Conservation (phyloP, 2,113 vertebrate species). For the Podarcis muralis region DNA sequence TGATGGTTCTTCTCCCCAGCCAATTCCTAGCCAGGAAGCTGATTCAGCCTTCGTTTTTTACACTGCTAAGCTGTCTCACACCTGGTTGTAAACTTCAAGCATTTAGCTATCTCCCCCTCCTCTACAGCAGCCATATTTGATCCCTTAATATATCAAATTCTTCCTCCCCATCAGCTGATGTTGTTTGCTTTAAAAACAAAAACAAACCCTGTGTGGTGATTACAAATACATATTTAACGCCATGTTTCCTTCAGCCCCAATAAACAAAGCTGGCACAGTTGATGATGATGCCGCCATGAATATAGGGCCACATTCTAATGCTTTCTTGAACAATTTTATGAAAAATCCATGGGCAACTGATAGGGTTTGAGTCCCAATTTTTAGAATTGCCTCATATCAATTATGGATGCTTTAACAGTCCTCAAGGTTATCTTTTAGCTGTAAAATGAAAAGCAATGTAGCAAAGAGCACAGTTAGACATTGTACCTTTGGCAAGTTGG, state of each 20-base stretch:
- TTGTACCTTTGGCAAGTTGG: background rate
- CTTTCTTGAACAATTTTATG: background rate
- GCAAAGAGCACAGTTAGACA: background rate
- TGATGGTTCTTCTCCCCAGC: too few species aligned
- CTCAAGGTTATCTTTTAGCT: background rate
- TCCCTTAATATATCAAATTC: too few species aligned
- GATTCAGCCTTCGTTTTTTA: too few species aligned
- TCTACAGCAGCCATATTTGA: too few species aligned
- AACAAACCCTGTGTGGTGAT: background rate
- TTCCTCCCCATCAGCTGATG: background rate
- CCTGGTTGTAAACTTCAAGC: too few species aligned
- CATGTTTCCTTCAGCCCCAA: background rate
- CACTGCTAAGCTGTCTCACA: too few species aligned
- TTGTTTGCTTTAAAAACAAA: background rate
- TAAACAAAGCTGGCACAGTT: background rate
- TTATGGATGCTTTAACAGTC: background rate
- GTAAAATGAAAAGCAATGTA: slow-evolving; percentile 5
- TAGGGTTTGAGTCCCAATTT: slow-evolving; percentile 9
- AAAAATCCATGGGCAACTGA: background rate
- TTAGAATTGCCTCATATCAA: background rate
- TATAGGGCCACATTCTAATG: background rate
- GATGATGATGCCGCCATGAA: background rate
- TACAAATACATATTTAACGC: background rate
- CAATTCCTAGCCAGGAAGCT: too few species aligned
- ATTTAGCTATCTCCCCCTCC: too few species aligned